Base-by-base conservation (phyloP, 2,797 vertebrate genomes). In the Melanotaenia maccullochi region DNA sequence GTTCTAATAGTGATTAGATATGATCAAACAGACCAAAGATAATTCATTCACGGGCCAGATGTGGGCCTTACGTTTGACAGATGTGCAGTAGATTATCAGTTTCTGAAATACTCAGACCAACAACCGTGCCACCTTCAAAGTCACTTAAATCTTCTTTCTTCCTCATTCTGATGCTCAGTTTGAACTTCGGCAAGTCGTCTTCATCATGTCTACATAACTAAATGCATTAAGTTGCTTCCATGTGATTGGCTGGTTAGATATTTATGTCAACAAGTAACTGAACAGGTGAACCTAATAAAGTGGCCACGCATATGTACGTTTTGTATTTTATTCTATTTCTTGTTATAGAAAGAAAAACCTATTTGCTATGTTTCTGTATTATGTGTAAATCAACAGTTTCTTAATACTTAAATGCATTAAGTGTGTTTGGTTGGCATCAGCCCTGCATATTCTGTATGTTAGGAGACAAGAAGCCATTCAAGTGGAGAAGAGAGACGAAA, bases 381-480 rank as follows among this genome's bases (percentile, higher is more conserved):
- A n/a, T 57, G 12, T 24, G 22, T 57, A 30, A 18, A 18, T 28
- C 28, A 65, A 7, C 30, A 47, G 12, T 52, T 54, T 51, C 8
- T 59, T 20, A 49, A 11, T 4, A 44, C 22, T 55, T 36, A 20
- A 44, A 13, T 25, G 18, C 35, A 54, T 60, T 4, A 24, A 24
- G n/a, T 66, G 11, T 30, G 28, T 73, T 78, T 35, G 61, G 28
- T 51, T 52, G 11, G 28, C 0, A 4, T 60, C 14, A 1, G 22
- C 58, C 2, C 18, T 57, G 47, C 52, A 58, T 58, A 56, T 25
- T 64, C 2, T 42, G 13, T 65, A 70, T 80, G 64, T 68, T 49
- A 74, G 59, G 52, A 64, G 30, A 75, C 62, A 59, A 57, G 20
- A 79, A 35, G 56, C 57, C 70, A 57, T 64, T 75, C 51, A 84